Base-by-base conservation (phyloP, 2,888 invertebrate species). In the Lycocerus yunnanus region DNA sequence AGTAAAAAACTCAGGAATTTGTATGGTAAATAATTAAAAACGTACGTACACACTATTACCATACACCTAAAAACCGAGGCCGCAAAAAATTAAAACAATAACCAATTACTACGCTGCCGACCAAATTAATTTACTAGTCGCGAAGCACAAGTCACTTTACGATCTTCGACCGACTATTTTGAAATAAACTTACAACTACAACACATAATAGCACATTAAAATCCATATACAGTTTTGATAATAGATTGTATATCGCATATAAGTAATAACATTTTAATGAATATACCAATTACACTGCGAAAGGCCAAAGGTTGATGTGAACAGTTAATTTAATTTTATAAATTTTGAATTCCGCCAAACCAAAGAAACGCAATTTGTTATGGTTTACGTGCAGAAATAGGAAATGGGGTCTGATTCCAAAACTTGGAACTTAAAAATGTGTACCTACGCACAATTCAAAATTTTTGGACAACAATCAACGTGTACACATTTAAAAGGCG, bases 1-100 rank as follows among this genome's bases (percentile, higher is more conserved):
- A 77, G 18, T 72, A 75, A 75, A 74, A 75, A 76, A 68, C 67
- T 68, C 43, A 67, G 68, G 70, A 76, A 74, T 74, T 74, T 68
- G 65, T 58, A 70, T 67, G 71, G 69, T 63, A 74, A 74, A 74
- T 73, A 69, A 73, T 69, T 73, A 73, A n/a, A n/a, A 73, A 69
- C 63, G 58, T 27, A 66, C 21, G 15, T 69, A 69, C 15, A 69
- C 66, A 68, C 65, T 66, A 69, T 68, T 63, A 67, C 59, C 68
- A 68, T 66, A 68, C 65, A 59, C 63, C 69, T 66, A 24, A 68
- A 73, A 66, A 69, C 43, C 18, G 58, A 63, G 58, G 59, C 63
- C 21, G 68, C 68, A 68, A 72, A 72, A 72, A 68, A 72, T 73
- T 69, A 27, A 73, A 73, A 73, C 73, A 73, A 72, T 72, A 72